Conservation (phyloP, 2,797 vertebrate species). For the Acridotheres tristis region DNA sequence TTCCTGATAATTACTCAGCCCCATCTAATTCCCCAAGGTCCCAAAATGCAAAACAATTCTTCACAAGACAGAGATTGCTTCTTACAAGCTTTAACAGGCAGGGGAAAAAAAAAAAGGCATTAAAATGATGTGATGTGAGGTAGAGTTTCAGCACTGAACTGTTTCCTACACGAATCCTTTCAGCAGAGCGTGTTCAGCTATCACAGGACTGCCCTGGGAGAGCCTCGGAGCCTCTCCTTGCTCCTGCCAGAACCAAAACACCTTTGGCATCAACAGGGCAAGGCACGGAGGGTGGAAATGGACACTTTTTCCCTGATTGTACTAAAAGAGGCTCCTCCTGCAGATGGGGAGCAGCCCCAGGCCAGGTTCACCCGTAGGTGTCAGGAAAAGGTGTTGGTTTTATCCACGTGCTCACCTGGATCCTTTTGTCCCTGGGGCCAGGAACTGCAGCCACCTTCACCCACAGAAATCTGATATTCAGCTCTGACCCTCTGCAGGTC, state of each 20-base stretch:
- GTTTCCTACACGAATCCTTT: constrained; percentile 23
- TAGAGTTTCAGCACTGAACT: not conserved
- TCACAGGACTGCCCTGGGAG: not conserved
- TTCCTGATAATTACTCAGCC: constrained; percentile 66
- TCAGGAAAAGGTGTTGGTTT: not conserved
- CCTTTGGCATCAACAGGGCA: not conserved
- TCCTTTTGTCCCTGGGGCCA: not conserved
- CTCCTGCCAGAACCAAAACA: not conserved
- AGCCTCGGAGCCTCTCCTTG: not conserved
- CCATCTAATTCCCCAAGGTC: constrained; percentile 57
- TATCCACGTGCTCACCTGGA: not conserved
- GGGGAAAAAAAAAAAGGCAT: not conserved
- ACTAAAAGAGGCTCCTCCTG: accelerated
- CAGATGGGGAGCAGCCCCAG: not conserved
- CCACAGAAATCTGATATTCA: not conserved
- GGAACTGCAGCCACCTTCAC: not conserved
- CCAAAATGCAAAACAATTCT: constrained; percentile 66
- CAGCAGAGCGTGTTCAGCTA: not conserved
- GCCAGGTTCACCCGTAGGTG: accelerated
- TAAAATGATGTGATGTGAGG: constrained; percentile 33
- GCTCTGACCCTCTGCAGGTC: not conserved
- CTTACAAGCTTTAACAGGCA: constrained; percentile 35
- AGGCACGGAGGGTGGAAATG: not conserved
- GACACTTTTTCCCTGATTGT: not conserved
- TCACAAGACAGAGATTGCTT: constrained; percentile 57